Evolutionary conservation across 1,140 invertebrate species (phyloP).

Genomic region (Euwallacea fornicatus): DNA sequence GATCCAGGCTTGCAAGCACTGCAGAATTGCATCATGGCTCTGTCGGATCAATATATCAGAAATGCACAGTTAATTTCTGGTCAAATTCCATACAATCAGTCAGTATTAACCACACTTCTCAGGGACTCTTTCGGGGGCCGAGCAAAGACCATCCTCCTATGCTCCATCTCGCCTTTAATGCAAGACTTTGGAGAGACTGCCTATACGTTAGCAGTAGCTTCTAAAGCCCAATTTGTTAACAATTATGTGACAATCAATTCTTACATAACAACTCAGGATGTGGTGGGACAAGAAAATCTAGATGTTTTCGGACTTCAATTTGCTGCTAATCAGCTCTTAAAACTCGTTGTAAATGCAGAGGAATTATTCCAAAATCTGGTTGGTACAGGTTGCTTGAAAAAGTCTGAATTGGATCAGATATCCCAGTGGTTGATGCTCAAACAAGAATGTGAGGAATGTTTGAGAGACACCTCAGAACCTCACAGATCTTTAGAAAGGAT

Average conservation of each 20-base stretch:
- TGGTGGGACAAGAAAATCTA: constrained; percentile 51
- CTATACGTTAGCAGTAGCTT: constrained; percentile 63
- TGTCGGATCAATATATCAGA: constrained; percentile 60
- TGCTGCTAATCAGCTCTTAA: constrained; percentile 78
- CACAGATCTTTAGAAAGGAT: constrained; percentile 65
- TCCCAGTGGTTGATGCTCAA: constrained; percentile 82
- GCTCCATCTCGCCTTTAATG: constrained; percentile 65
- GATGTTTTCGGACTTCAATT: constrained; percentile 74
- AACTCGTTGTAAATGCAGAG: constrained; percentile 80
- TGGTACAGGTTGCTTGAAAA: constrained; percentile 61
- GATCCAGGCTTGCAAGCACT: constrained; percentile 61
- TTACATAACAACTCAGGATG: constrained; percentile 65
- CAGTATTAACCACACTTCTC: constrained; percentile 65
- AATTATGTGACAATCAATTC: constrained; percentile 70
- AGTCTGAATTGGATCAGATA: constrained; percentile 74
- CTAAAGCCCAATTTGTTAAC: constrained; percentile 63
- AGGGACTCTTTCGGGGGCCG: constrained; percentile 70
- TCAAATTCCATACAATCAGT: constrained; percentile 60
- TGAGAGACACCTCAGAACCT: constrained; percentile 62
- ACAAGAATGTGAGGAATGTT: constrained; percentile 81
- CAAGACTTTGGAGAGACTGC: constrained; percentile 64
- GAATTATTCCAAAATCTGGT: constrained; percentile 74
- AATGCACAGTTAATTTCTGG: constrained; percentile 46
- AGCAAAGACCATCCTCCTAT: constrained; percentile 67
- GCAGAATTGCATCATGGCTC: constrained; percentile 63